Conservation (phyloP, 2,888 invertebrate species). For the Eupelmus urozonus region DNA sequence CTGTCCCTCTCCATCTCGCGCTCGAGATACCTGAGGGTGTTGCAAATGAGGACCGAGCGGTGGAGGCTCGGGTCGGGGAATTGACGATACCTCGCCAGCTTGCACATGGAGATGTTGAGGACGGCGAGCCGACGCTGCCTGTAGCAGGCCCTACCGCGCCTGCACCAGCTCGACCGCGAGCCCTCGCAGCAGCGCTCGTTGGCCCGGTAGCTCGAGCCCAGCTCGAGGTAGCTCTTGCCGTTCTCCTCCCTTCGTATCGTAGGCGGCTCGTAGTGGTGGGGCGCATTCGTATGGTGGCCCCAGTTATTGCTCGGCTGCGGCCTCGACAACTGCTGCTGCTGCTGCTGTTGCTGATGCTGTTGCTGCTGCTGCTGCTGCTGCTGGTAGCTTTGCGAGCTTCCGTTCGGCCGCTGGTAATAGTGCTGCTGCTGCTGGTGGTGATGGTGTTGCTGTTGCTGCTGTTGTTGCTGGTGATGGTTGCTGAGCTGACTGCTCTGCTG, state of each 20-base stretch:
- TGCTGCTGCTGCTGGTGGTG: slow-evolving; percentile 60
- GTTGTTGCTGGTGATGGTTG: slow-evolving; percentile 55
- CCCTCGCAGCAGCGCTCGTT: slow-evolving; percentile 84
- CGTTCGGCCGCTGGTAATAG: slow-evolving; percentile 59
- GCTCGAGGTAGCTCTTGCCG: slow-evolving; percentile 92
- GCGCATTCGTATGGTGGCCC: slow-evolving; percentile 63
- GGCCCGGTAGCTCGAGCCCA: slow-evolving; percentile 80
- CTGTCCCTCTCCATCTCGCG: slow-evolving; percentile 89
- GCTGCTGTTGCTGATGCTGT: slow-evolving; percentile 64
- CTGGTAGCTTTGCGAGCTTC: too few relatives aligned
- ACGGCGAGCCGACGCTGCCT: slow-evolving; percentile 91
- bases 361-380: slow-evolving; percentile 58
- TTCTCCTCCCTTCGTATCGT: slow-evolving; percentile 93
- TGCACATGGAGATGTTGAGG: slow-evolving; percentile 94
- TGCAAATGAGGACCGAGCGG: slow-evolving; percentile 94
- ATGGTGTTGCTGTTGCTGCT: slow-evolving; percentile 62
- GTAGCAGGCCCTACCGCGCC: slow-evolving; percentile 87
- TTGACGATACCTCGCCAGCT: slow-evolving; percentile 91
- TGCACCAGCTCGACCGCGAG: slow-evolving; percentile 86
- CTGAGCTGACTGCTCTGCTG: slow-evolving; percentile 55
- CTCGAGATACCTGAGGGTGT: slow-evolving; percentile 92
- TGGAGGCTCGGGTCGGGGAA: slow-evolving; percentile 93
- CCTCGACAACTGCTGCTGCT: slow-evolving; percentile 68
- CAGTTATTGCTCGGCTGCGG: slow-evolving; percentile 73
- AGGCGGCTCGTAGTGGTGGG: slow-evolving; percentile 79